These are phyloP conservation scores for Anagyrus pseudococci DNA, from an alignment of 2,888 invertebrate species.

Conservation along the genomic window DNA sequence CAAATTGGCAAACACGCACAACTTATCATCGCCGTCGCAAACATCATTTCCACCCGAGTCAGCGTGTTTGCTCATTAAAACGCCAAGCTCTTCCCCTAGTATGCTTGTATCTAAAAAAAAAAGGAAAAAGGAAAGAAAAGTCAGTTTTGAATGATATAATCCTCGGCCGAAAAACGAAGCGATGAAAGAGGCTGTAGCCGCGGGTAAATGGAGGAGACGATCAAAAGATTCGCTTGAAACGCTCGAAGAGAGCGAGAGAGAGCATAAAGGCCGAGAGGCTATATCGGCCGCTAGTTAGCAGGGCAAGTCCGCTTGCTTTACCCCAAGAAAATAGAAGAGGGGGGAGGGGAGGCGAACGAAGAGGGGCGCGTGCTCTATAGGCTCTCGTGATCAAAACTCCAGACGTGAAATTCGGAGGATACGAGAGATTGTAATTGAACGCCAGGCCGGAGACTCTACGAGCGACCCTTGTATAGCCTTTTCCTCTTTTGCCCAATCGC, in stretches of 20 bases:
- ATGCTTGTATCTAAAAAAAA: too few species aligned
- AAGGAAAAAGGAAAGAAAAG: too few species aligned
- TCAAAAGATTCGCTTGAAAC: conserved; percentile 36
- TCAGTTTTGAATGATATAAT: too few species aligned
- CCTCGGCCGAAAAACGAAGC: conserved; percentile 5
- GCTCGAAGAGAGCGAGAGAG: conserved; percentile 11
- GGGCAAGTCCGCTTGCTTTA: not conserved
- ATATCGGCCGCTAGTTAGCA: not conserved
- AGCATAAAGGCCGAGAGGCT: not conserved
- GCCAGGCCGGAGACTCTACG: conserved; percentile 14
- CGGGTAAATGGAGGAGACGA: conserved; percentile 27
- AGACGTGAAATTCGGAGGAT: conserved; percentile 45
- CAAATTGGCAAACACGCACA: too few species aligned
- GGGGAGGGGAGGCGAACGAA: not conserved
- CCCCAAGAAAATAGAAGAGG: not conserved
- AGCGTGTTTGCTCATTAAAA: too few species aligned
- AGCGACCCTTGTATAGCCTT: too few species aligned
- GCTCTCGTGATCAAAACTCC: conserved; percentile 50
- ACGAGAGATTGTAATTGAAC: conserved; percentile 51
- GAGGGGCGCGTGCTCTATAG: conserved; percentile 39
- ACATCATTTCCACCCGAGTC: too few species aligned
- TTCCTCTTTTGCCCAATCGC: not conserved
- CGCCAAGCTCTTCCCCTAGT: too few species aligned
- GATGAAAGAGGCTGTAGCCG: conserved; percentile 25
- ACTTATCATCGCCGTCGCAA: too few species aligned